Evolutionary conservation across 2,797 vertebrate genomes (phyloP).

Genomic region (Capromys pilorides): DNA sequence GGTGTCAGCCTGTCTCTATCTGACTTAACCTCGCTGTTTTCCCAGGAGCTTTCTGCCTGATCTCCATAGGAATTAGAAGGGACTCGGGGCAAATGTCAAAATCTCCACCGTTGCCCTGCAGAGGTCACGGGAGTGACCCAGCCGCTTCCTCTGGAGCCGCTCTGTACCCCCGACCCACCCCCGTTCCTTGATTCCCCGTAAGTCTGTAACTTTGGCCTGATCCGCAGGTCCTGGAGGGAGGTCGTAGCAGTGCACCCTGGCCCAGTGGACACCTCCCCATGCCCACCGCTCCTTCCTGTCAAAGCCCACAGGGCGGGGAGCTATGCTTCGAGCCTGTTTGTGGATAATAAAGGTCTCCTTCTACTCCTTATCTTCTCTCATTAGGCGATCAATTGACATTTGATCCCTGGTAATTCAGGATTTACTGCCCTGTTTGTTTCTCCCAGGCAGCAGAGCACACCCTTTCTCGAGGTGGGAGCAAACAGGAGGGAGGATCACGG

Average conservation of each 20-base stretch:
- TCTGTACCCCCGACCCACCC: not conserved
- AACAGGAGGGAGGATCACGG: constrained; percentile 28
- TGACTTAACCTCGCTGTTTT: not conserved
- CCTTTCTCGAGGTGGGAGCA: constrained; percentile 49
- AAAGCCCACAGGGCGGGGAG: constrained; percentile 8
- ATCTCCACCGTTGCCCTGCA: not conserved
- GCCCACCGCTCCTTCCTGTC: constrained; percentile 46
- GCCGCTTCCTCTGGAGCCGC: not conserved
- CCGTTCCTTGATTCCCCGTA: not conserved
- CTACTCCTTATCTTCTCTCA: constrained; percentile 59
- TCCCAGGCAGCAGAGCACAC: constrained; percentile 21
- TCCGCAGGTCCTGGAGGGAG: not conserved
- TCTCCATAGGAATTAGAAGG: not conserved
- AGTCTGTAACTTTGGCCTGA: constrained; percentile 63
- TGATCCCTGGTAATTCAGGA: constrained; percentile 66
- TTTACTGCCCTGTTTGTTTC: constrained; percentile 75
- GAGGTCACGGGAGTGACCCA: not conserved
- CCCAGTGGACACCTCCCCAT: not conserved
- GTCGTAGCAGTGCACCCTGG: not conserved
- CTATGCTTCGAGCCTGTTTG: constrained; percentile 69
- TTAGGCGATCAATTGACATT: constrained; percentile 60
- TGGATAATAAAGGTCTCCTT: constrained; percentile 43
- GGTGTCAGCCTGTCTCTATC: not conserved
- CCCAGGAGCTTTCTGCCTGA: not conserved
- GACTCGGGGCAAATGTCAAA: constrained; percentile 6